These are phyloP conservation scores for Zaprionus nigranus DNA, from an alignment of 1,140 invertebrate species.

Conservation along the genomic window DNA sequence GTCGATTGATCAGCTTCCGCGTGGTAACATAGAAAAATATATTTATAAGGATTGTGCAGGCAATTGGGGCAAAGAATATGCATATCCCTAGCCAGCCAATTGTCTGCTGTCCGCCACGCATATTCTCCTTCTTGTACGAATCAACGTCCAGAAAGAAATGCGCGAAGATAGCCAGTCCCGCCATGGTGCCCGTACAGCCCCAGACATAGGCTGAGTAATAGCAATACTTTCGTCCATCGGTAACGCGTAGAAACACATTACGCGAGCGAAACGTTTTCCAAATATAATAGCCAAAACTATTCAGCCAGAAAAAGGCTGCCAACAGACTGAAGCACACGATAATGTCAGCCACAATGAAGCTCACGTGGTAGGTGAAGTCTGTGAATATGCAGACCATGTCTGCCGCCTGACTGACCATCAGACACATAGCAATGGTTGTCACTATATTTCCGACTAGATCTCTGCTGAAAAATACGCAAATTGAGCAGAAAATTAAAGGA, in stretches of 20 bases:
- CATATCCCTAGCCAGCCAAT: slow-evolving; percentile 92
- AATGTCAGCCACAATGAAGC: slow-evolving; percentile 91
- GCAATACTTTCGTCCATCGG: slow-evolving; percentile 93
- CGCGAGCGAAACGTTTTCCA: slow-evolving; percentile 94
- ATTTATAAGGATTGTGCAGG: slow-evolving; percentile 90
- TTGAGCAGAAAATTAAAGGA: slow-evolving; percentile 23
- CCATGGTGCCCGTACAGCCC: slow-evolving; percentile 89
- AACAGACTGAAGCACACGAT: slow-evolving; percentile 90
- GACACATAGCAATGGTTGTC: slow-evolving; percentile 90
- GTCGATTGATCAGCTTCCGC: slow-evolving; percentile 90
- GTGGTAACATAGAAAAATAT: slow-evolving; percentile 92
- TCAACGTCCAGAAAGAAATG: slow-evolving; percentile 91
- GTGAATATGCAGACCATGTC: slow-evolving; percentile 92
- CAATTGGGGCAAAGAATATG: slow-evolving; percentile 91
- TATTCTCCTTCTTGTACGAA: slow-evolving; percentile 85
- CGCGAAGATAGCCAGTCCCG: slow-evolving; percentile 90
- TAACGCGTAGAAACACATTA: slow-evolving; percentile 92
- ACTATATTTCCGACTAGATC: slow-evolving; percentile 93
- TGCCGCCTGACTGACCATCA: slow-evolving; percentile 90
- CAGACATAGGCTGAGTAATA: slow-evolving; percentile 93
- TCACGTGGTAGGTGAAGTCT: slow-evolving; percentile 91
- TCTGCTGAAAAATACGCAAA: slow-evolving; percentile 76
- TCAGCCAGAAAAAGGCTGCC: slow-evolving; percentile 93
- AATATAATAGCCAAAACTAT: slow-evolving; percentile 92
- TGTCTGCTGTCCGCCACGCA: slow-evolving; percentile 87